These are phyloP conservation scores for Protonibea diacanthus DNA, from an alignment of 2,797 vertebrate genomes.

Conservation along the genomic window DNA sequence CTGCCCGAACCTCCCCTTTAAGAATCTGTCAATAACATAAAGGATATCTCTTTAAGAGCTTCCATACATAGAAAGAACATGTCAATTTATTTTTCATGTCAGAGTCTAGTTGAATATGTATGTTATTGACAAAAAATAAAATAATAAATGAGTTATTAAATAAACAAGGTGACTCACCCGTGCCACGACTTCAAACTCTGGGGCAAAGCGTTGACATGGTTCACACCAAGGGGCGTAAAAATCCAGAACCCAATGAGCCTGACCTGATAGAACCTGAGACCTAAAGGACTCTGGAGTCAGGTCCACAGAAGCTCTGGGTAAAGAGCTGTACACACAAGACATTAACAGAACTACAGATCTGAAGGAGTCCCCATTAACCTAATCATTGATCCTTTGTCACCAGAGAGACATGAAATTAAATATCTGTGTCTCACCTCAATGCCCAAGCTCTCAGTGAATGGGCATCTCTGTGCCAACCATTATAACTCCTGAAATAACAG, in stretches of 20 bases:
- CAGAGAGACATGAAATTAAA: not conserved
- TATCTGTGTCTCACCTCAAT: slow-evolving; percentile 85
- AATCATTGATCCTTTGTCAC: not conserved
- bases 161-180: slow-evolving; percentile 82
- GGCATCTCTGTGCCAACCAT: slow-evolving; percentile 94
- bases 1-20: slow-evolving; percentile 92
- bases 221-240: slow-evolving; percentile 99
- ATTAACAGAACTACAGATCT: not conserved
- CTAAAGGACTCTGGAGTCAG: slow-evolving; percentile 91
- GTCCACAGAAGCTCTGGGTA: slow-evolving; percentile 90
- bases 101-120: not conserved
- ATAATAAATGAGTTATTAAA: no score
- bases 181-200: slow-evolving; percentile 95
- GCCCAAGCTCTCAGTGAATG: slow-evolving; percentile 93
- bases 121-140: not conserved
- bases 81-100: not conserved
- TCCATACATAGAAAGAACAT: not conserved
- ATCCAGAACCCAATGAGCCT: slow-evolving; percentile 95
- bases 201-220: slow-evolving; percentile 95
- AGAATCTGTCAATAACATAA: slow-evolving; percentile 80
- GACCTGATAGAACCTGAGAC: slow-evolving; percentile 89
- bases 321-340: slow-evolving; percentile 81
- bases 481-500: slow-evolving; percentile 88
- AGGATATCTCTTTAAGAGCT: not conserved
- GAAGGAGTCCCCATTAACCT: not conserved